Evolutionary conservation across 37 sponge, comb jelly and placozoan genomes (phyloP).

Genomic region (Chondrilla cf. caribensis): DNA sequence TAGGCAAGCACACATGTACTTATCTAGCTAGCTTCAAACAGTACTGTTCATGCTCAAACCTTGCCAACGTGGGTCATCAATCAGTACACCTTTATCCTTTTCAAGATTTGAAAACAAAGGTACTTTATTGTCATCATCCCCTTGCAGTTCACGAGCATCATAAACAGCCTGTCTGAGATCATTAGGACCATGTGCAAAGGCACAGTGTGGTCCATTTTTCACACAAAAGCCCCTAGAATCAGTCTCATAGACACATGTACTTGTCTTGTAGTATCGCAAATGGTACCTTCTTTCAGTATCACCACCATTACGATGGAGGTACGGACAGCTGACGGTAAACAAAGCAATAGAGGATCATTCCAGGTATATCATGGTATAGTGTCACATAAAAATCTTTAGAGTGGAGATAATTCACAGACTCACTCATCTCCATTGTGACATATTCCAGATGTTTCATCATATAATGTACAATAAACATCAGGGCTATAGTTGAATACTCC

Average conservation of each 20-base stretch:
- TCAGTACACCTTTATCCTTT: constrained; percentile 76
- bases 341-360: neutral
- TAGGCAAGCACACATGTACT: neutral
- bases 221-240: constrained; percentile 87
- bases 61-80: constrained; percentile 91
- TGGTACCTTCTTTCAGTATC: constrained; percentile 97
- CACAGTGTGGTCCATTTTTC: constrained; percentile 97
- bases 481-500: constrained; percentile 94
- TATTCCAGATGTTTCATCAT: constrained; percentile 94
- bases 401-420: constrained; percentile 13
- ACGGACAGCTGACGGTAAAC: constrained; percentile 72
- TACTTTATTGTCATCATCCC: constrained; percentile 38
- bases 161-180: constrained; percentile 90
- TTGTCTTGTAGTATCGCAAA: constrained; percentile 94
- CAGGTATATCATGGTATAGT: no score
- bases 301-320: constrained; percentile 91
- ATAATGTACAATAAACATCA: constrained; percentile 87
- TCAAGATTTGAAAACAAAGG: constrained; percentile 72
- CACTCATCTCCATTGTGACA: constrained; percentile 98
- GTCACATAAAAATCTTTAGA: neutral
- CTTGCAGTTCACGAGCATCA: constrained; percentile 71
- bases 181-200: constrained; percentile 89
- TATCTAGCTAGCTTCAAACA: no score
- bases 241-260: constrained; percentile 95
- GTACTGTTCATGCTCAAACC: constrained; percentile 28